Evolutionary conservation across 2,113 vertebrate genomes (phyloP).

Genomic region (Pelecanoides urinatrix): DNA sequence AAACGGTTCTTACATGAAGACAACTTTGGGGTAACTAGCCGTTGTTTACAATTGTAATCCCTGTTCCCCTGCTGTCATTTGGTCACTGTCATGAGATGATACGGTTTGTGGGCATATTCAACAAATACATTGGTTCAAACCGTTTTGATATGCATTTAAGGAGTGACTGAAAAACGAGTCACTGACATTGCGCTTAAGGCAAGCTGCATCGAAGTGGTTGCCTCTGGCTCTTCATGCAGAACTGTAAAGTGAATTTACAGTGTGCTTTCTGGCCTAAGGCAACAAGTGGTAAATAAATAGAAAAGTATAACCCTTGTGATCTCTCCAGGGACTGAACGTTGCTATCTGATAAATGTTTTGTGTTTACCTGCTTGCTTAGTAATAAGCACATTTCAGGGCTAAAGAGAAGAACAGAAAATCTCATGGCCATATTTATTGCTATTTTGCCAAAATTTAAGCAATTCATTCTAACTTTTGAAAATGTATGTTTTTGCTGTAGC

Average conservation of each 20-base stretch:
- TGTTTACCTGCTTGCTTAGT: neutral
- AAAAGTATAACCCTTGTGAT: neutral
- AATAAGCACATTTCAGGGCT: neutral
- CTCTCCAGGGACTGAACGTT: neutral
- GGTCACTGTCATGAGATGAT: neutral
- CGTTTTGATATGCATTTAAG: neutral
- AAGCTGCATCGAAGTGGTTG: neutral
- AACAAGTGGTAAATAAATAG: neutral
- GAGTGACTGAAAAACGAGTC: neutral
- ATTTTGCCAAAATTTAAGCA: neutral
- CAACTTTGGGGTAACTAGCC: neutral
- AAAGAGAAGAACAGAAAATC: neutral
- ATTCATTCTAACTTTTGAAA: neutral
- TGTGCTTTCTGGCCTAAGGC: neutral
- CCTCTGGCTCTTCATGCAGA: neutral
- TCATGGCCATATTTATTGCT: neutral
- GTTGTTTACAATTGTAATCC: neutral
- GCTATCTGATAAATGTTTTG: neutral
- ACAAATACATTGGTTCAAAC: neutral
- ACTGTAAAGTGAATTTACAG: neutral
- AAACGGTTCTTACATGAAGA: no score
- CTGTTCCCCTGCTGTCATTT: rapidly evolving
- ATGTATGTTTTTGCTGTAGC: neutral
- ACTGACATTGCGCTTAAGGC: neutral
- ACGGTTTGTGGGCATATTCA: neutral